A percentile compares a stretch with the other conserved stretches of the same genome.
Evolutionary conservation across 2,888 invertebrate genomes (phyloP).

Genomic region (Cephus rjabovi): DNA sequence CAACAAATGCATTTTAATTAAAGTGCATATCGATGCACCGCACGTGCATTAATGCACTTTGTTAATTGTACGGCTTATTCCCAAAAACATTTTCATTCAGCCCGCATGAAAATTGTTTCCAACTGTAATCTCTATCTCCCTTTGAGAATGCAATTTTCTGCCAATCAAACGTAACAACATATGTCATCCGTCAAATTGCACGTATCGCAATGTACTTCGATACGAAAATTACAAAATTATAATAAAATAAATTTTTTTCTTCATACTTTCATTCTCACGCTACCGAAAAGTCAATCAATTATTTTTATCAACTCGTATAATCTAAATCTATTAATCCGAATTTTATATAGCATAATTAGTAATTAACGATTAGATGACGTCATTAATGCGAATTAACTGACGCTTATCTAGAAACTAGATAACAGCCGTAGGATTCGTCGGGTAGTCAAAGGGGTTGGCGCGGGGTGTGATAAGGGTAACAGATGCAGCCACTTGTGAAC

Average conservation of each 20-base stretch:
- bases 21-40: too few species aligned
- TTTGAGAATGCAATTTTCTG: neutral
- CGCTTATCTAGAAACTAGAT: neutral
- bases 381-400: too few species aligned
- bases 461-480: neutral
- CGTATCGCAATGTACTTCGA: neutral
- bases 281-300: neutral
- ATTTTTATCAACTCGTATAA: neutral
- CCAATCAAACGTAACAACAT: neutral
- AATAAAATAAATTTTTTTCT: neutral
- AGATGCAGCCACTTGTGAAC: neutral
- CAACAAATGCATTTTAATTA: too few species aligned
- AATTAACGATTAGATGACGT: too few species aligned
- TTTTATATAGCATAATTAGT: neutral
- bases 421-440: neutral
- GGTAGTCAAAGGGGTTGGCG: too few species aligned
- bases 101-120: neutral
- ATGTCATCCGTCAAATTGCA: neutral
- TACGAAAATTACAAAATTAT: neutral
- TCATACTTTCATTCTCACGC: neutral
- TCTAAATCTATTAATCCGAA: neutral
- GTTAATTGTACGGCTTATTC: neutral
- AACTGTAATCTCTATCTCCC: neutral
- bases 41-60: too few species aligned
- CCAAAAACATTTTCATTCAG: neutral